Percentiles rank a stretch among this genome's conserved stretches.
phyloP scores from a whole-genome alignment of 1,140 invertebrate species.

The Rhyzopertha dominica region DNA sequence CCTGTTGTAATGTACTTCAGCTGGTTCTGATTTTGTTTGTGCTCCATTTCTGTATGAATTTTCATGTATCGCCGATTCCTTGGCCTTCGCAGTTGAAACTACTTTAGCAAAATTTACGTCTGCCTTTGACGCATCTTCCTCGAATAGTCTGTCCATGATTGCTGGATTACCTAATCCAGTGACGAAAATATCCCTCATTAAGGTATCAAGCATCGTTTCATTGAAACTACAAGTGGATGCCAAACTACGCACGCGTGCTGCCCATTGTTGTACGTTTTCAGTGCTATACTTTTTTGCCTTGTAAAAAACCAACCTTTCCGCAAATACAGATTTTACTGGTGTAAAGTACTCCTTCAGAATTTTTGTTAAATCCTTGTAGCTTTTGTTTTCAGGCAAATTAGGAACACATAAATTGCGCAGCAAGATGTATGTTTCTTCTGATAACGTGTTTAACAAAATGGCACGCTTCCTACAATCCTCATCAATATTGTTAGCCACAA shows the following conservation, averaged over 20 bases:
- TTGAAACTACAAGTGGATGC: conserved; percentile 11
- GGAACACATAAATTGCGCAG: conserved; percentile 4
- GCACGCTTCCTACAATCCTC: conserved; percentile 1
- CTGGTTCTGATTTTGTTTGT: too few relatives aligned
- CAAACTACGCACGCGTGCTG: conserved; percentile 11
- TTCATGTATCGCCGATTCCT: conserved; percentile 13
- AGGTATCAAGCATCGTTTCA: conserved; percentile 2
- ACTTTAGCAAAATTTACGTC: conserved; percentile 2
- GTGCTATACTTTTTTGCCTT: conserved; percentile 1
- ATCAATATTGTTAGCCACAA: conserved; percentile 5
- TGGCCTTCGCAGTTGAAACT: conserved; percentile 10
- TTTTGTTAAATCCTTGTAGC: conserved; percentile 3
- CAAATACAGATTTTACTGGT: conserved; percentile 15
- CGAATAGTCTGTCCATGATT: conserved; percentile 13
- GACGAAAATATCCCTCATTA: conserved; percentile 15
- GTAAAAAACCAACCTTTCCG: conserved; percentile 15
- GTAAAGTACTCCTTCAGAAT: conserved; percentile 1
- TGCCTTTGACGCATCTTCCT: conserved; percentile 14
- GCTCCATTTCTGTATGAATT: too few relatives aligned
- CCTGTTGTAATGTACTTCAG: too few relatives aligned
- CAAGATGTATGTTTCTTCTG: neutral
- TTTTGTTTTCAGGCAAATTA: conserved; percentile 2
- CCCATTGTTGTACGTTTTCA: conserved; percentile 13
- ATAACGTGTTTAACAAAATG: conserved; percentile 5
- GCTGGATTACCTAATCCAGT: conserved; percentile 10